These are phyloP conservation scores for Rattus norvegicus DNA, from an alignment of 2,113 vertebrate genomes.

Conservation along the genomic window GRCr8 NC_086023.1:42282001-42282500, in stretches of 20 bases:
- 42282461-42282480: not conserved
- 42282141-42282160: not conserved
- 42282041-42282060: not conserved
- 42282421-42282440: not conserved
- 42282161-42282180: not conserved
- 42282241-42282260: not conserved
- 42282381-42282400: not conserved
- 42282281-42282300: not conserved
- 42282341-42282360: not conserved
- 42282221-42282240: not conserved
- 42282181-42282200: not conserved
- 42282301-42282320: too few relatives aligned
- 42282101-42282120: not conserved
- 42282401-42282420: not conserved
- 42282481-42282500: not conserved
- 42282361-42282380: not conserved
- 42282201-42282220: not conserved
- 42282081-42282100: not conserved
- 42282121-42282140: not conserved
- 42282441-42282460: not conserved
- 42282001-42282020: not conserved
- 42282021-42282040: not conserved
- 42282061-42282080: not conserved
- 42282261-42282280: not conserved
- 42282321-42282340: not conserved